Evolutionary conservation across 2,888 invertebrate genomes (phyloP), one percentile per base, ranked within the genome.

Genomic region (Himalopsyche anomala): DNA sequence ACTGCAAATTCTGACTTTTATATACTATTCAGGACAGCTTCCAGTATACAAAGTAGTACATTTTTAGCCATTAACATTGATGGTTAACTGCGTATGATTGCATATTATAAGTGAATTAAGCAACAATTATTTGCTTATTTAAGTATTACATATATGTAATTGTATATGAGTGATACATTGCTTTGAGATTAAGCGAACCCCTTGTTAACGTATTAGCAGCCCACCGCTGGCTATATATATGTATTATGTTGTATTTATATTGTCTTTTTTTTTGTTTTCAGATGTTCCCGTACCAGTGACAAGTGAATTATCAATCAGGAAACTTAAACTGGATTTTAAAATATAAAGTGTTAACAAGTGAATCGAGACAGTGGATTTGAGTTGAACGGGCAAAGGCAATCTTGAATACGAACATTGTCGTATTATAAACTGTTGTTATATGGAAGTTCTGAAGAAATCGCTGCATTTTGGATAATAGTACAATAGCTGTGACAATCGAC

Each of bases 311-410:
- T 4, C 2, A 62, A 62, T 62, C 4, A 19, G 19, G 9, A 62
- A 62, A 19, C 51, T 15, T 51, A 15, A 15, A 51, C 28, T 19
- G 3, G 4, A n/a, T 62, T 19, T 6, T 19, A 62, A 1, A 11
- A 62, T 19, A 3, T 56, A 19, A 19, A 62, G 62, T 62, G 62
- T 9, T 62, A 19, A 62, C 4, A 19, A 62, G 62, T 62, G 62
- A 56, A 56, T 56, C 56, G n/a, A 62, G 28, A 62, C 11, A 62
- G 19, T 62, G 62, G 62, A 62, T 62, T 62, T 62, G 62, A 28
- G n/a, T 62, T 62, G 62, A 62, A 62, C 19, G n/a, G 19, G 62
- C 0, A 19, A 8, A 6, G 5, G 8, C 28, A 6, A 15, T 55
- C 17, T 28, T 62, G 9, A 62, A 62, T 62, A 19, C 56, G 28